Evolutionary conservation across 1,140 invertebrate species (phyloP), one percentile per base, ranked within the genome.

Genomic region (Leptonema lineaticorne): DNA sequence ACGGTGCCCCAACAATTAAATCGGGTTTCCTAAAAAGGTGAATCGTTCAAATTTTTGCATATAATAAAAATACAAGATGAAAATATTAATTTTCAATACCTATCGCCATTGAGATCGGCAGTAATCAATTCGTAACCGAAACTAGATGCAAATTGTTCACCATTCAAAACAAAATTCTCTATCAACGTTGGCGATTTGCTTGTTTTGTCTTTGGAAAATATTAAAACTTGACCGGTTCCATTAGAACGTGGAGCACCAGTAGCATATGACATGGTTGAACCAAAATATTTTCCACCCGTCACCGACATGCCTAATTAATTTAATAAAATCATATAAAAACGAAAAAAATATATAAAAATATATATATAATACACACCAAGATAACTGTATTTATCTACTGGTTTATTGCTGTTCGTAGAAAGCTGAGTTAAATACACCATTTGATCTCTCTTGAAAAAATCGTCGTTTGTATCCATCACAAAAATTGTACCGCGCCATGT

Each of bases 401-500:
- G 90, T n/a, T n/a, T n/a, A 58, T 86, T 85, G 1, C 83, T 82
- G 9, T 80, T 82, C 53, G 85, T 86, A 74, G 87, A 84, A 56
- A 89, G 84, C 24, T 89, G 92, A 28, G 65, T 89, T 86, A 78
- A 88, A 76, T 95, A 95, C 73, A 89, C 86, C 5, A 85, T 89
- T 76, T 89, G 92, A 75, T 96, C 93, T 33, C 89, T 85, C 50
- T 82, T 78, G 27, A 96, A 78, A 71, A 88, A 90, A 73, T 92
- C 86, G 16, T 91, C 90, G 0, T 85, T 88, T 11, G 93, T 86
- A 66, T 87, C 89, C 46, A 90, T 89, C 7, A 89, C 86, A 76
- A 93, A 96, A 2, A 96, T 83, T 7, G 92, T 95, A 5, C 95
- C 95, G 72, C 90, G 84, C 93, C 93, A 96, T 0, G 90, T 94